Base-by-base conservation (phyloP, 2,113 vertebrate species). In the Lophura nycthemera region DNA sequence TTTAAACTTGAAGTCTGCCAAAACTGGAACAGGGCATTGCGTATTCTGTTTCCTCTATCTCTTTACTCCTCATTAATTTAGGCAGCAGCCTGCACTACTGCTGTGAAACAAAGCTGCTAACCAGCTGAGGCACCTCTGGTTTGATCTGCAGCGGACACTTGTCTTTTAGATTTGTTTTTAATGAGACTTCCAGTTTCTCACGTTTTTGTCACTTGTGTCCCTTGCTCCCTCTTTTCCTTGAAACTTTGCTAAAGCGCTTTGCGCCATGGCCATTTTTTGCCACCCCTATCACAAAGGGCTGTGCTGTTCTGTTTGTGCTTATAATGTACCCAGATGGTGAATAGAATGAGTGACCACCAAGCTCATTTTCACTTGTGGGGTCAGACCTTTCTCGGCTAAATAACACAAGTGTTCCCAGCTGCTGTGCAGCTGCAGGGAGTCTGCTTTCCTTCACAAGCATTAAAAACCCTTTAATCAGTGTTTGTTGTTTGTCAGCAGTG, bases 351-450 rank as follows among this genome's bases (percentile, higher is more conserved):
- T 96, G 95, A 96, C 94, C 93, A 96, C 89, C 92, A 93, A 96
- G 96, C 96, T 95, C 96, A 95, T 97, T 96, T 96, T 97, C 95
- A 95, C 91, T 93, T 96, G 96, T 96, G 87, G 81, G 97, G 97
- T 97, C 95, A 97, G 96, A 92, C 93, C 94, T 94, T 96, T 97
- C 92, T 90, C 96, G 87, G 94, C 95, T 95, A 96, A 97, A 97
- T 95, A 97, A 96, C 96, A 97, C 96, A 98, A 98, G 97, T 97
- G 93, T 91, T 97, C 97, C 97, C 97, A 98, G 98, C 97, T 98
- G 97, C 91, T 75, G 50, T 96, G 95, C 98, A 98, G 97, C 98
- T 98, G 97, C 97, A 93, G 93, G 96, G 83, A 81, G 96, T 96
- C 97, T 98, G 98, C 96, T 97, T 98, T 98, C 95, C 94, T 94